Conservation (phyloP, 2,888 invertebrate genomes). For the Aelia acuminata region DNA sequence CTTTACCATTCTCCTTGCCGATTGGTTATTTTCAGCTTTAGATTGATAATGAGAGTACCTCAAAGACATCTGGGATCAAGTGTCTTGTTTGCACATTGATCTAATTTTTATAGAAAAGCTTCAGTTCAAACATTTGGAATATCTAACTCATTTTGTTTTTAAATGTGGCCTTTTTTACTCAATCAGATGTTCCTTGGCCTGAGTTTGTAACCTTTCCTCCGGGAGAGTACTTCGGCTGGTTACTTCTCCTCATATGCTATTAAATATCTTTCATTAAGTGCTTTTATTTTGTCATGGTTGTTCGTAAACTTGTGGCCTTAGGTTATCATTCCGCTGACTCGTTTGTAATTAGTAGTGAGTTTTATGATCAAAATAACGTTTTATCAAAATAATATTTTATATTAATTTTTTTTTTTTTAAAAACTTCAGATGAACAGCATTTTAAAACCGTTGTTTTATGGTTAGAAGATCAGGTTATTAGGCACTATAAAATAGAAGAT, state of each 20-base stretch:
- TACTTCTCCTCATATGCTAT: neutral
- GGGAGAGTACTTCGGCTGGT: neutral
- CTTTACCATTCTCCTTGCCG: no score
- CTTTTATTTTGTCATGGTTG: conserved; percentile 75
- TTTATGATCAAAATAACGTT: conserved; percentile 25
- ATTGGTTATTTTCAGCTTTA: no score
- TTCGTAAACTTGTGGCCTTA: conserved; percentile 82
- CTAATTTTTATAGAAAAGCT: no score
- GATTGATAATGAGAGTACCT: no score
- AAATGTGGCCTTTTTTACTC: neutral
- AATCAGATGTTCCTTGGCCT: neutral
- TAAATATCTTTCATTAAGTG: neutral
- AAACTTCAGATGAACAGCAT: conserved; percentile 79
- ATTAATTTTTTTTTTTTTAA: conserved; percentile 13
- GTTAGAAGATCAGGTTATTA: conserved; percentile 95
- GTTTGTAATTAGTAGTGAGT: conserved; percentile 80
- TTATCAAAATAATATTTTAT: conserved; percentile 12
- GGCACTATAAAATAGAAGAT: conserved; percentile 88
- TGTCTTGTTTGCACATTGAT: no score
- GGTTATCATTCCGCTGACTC: conserved; percentile 82
- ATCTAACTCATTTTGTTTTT: no score
- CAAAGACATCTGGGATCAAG: no score
- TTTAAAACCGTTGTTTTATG: conserved; percentile 87
- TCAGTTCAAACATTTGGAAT: no score
- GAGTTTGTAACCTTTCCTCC: neutral